Conservation (phyloP, 2,888 invertebrate species). For the Meghimatium bilineatum region DNA sequence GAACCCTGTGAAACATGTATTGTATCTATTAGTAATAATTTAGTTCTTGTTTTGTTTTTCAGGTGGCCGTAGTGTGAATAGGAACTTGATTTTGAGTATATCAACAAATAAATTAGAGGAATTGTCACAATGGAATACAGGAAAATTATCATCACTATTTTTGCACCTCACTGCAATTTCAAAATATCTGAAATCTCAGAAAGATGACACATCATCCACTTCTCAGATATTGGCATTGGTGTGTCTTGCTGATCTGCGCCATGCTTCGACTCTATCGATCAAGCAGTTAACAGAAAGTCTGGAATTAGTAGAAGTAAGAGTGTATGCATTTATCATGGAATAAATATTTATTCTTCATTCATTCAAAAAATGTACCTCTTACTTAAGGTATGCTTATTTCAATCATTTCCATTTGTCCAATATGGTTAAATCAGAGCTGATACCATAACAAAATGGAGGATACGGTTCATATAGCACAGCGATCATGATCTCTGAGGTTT, state of each 20-base stretch:
- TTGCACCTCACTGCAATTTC: conserved; percentile 15
- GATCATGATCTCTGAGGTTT: no score
- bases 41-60: neutral
- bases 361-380: no score
- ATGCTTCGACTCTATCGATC: conserved; percentile 56
- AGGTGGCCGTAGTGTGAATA: conserved; percentile 31
- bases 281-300: conserved; percentile 57
- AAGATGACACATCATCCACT: neutral
- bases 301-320: conserved; percentile 59
- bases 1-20: no score
- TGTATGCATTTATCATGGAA: no score
- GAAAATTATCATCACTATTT: conserved; percentile 21
- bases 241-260: conserved; percentile 59
- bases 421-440: no score
- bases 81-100: conserved; percentile 27
- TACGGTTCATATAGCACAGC: no score
- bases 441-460: no score
- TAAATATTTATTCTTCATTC: no score
- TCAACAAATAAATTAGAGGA: conserved; percentile 33
- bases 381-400: no score
- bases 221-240: conserved; percentile 44
- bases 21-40: no score
- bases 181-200: conserved; percentile 14
- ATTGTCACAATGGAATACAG: conserved; percentile 22
- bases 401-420: no score